Conservation (phyloP, 2,113 vertebrate species). For the Cygnus buccinator region DNA sequence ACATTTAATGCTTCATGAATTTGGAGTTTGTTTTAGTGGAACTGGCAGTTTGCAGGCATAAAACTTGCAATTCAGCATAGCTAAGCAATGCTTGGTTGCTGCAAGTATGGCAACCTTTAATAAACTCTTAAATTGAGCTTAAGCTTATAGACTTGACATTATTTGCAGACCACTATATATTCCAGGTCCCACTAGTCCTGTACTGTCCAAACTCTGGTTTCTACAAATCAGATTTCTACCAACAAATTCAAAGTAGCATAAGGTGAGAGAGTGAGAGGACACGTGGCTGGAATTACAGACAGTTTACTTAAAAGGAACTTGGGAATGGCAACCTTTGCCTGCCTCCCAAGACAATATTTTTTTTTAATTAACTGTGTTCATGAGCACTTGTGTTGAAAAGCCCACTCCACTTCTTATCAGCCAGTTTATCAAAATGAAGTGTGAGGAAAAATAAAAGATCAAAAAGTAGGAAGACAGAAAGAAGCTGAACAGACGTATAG, state of each 20-base stretch:
- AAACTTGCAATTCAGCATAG: not conserved
- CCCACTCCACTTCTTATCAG: not conserved
- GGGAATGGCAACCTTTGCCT: not conserved
- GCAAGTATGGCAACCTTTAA: not conserved
- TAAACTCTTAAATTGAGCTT: not conserved
- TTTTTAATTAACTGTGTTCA: slow-evolving; percentile 44
- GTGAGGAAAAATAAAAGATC: not conserved
- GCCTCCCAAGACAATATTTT: not conserved
- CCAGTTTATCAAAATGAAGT: slow-evolving; percentile 10
- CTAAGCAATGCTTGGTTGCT: not conserved
- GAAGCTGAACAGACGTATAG: slow-evolving; percentile 11
- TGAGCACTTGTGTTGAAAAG: not conserved
- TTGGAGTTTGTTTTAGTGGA: not conserved
- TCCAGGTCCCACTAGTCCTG: not conserved
- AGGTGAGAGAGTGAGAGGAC: not conserved
- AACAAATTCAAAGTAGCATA: not conserved
- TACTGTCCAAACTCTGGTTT: not conserved
- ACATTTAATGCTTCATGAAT: not conserved
- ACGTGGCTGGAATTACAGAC: not conserved
- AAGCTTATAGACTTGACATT: not conserved
- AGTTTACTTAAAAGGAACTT: not conserved
- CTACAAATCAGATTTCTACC: not conserved
- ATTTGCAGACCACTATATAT: slow-evolving; percentile 2
- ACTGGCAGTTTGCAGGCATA: not conserved
- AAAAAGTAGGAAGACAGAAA: not conserved